Percentiles rank a stretch among this genome's conserved stretches.
phyloP scores from a whole-genome alignment of 1,140 invertebrate genomes.

The Anastrepha obliqua region DNA sequence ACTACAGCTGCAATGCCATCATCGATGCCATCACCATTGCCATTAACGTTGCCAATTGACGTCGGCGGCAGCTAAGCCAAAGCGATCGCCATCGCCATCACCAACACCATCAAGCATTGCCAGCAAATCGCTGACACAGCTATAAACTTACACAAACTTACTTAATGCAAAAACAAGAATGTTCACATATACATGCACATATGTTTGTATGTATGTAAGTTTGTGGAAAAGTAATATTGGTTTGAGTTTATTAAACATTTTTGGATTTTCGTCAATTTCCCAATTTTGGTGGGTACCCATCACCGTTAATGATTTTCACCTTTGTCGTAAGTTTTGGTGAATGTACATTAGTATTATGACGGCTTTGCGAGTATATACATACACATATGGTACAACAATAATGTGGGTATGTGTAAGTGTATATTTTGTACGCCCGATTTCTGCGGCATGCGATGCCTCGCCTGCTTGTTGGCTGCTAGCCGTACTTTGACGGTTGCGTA shows the following conservation, averaged over 20 bases:
- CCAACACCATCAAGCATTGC: neutral
- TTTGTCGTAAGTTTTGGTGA: constrained; percentile 16
- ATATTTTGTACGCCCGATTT: neutral
- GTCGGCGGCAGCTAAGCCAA: neutral
- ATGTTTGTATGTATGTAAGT: too few relatives aligned
- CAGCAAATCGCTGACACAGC: too few relatives aligned
- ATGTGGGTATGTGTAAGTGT: neutral
- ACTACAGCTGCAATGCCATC: neutral
- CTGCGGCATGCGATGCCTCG: neutral
- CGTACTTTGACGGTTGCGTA: constrained; percentile 59
- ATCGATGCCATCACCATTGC: neutral
- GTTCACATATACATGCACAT: neutral
- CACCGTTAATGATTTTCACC: constrained; percentile 33
- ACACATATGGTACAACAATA: too few relatives aligned
- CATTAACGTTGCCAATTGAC: constrained; percentile 20
- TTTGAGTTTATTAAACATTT: constrained; percentile 24
- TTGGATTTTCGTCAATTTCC: constrained; percentile 43
- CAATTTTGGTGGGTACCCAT: neutral
- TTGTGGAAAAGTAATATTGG: neutral
- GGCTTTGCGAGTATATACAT: neutral
- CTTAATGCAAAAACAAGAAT: neutral
- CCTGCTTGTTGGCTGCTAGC: neutral
- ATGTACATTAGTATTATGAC: neutral
- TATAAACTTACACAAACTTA: too few relatives aligned
- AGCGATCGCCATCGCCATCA: neutral